Percentiles rank a stretch among this genome's conserved stretches.
Conservation (phyloP, 2,888 invertebrate genomes). For the Drosophila neotestacea region DNA sequence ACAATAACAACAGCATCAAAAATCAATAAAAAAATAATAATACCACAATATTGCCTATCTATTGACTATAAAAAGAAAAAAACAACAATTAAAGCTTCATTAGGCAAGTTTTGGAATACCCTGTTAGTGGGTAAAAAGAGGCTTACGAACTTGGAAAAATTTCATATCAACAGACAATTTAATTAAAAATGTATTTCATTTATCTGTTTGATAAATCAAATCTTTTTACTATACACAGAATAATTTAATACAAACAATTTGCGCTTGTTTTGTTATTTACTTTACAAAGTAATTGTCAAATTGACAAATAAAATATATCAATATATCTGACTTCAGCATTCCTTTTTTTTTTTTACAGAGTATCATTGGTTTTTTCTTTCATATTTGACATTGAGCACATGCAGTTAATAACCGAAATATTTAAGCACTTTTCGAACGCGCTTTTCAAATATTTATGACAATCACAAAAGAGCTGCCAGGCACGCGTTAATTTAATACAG, state of each 20-base stretch:
- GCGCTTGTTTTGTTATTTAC: too few relatives aligned
- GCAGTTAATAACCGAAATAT: slow-evolving; percentile 55
- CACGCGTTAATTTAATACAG: slow-evolving; percentile 52
- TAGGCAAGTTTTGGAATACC: slow-evolving; percentile 38
- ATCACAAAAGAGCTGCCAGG: slow-evolving; percentile 41
- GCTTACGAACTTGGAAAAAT: neutral
- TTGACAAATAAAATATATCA: too few relatives aligned
- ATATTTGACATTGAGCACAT: slow-evolving; percentile 35
- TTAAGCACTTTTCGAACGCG: slow-evolving; percentile 29
- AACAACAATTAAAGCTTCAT: slow-evolving; percentile 63
- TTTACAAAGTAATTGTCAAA: too few relatives aligned
- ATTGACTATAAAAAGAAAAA: slow-evolving; percentile 19
- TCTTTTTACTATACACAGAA: too few relatives aligned
- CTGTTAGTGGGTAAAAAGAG: neutral
- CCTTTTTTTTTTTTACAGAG: neutral
- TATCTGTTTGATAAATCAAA: too few relatives aligned
- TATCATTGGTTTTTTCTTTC: neutral
- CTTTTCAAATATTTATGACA: slow-evolving; percentile 55
- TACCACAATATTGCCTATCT: slow-evolving; percentile 29
- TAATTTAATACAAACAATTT: too few relatives aligned
- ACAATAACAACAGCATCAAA: slow-evolving; percentile 19
- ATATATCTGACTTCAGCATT: neutral
- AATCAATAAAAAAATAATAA: slow-evolving; percentile 36
- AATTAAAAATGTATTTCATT: too few relatives aligned
- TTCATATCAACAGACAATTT: too few relatives aligned